Percentiles rank a stretch among this genome's conserved stretches.
phyloP scores from a whole-genome alignment of 1,140 invertebrate species.

The Fopius arisanus region DNA sequence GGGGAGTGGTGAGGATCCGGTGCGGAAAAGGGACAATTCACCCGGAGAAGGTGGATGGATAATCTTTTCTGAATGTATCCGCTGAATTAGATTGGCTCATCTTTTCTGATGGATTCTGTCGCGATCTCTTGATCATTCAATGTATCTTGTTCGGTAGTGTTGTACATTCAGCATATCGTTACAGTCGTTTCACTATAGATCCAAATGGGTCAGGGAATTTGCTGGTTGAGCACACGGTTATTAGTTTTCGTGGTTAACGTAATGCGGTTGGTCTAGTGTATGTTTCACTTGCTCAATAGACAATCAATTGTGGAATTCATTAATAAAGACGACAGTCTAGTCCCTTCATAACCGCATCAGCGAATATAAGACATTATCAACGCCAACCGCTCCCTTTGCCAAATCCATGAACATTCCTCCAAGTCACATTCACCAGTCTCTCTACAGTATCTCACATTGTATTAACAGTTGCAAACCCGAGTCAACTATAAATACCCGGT shows the following conservation, averaged over 20 bases:
- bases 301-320: background rate
- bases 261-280: background rate
- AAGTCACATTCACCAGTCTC: background rate
- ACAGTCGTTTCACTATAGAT: too few relatives aligned
- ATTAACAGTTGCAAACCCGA: background rate
- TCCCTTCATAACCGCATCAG: background rate
- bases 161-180: too few relatives aligned
- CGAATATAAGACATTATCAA: background rate
- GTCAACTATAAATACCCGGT: background rate
- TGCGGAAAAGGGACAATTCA: background rate
- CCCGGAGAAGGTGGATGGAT: constrained; percentile 37
- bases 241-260: background rate
- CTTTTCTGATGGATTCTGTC: background rate
- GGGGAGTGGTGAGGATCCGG: background rate
- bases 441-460: background rate
- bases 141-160: background rate
- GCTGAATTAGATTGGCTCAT: constrained; percentile 41
- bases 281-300: background rate
- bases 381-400: background rate
- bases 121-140: background rate
- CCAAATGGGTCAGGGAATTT: too few relatives aligned
- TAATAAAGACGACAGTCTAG: background rate
- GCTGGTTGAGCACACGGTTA: background rate
- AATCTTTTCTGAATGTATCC: constrained; percentile 44
- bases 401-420: background rate